Evolutionary conservation across 2,797 vertebrate species (phyloP).

Genomic region (Microcaecilia unicolor): DNA sequence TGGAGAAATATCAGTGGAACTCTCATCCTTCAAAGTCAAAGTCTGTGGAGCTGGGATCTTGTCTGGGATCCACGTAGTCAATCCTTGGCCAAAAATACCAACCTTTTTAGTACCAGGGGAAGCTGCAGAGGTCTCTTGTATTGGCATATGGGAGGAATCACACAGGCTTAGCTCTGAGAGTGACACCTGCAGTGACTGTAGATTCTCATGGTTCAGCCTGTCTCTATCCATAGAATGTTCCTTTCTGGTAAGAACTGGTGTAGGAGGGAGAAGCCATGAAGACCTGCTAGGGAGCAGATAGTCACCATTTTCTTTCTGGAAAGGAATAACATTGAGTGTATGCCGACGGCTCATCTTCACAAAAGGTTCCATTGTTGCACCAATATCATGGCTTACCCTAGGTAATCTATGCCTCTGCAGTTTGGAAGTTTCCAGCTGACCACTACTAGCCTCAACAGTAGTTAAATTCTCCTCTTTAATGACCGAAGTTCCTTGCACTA

Average conservation of each 20-base stretch:
- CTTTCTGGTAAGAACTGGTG: neutral
- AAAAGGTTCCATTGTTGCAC: neutral
- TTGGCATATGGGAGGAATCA: neutral
- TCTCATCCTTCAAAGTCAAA: neutral
- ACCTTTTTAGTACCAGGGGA: neutral
- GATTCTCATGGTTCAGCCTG: no score
- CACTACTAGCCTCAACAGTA: no score
- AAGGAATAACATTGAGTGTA: neutral
- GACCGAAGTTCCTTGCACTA: neutral
- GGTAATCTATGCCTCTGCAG: neutral
- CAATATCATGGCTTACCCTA: neutral
- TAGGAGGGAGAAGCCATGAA: neutral
- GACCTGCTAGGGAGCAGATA: neutral
- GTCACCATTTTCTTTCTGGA: neutral
- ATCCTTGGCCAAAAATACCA: neutral
- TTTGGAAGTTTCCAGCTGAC: neutral
- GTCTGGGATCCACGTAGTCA: neutral
- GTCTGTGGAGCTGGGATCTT: neutral
- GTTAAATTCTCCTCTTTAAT: neutral
- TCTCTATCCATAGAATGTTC: no score
- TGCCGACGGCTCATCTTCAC: conserved; percentile 1
- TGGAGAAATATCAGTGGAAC: neutral
- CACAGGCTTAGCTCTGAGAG: no score
- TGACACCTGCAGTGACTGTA: no score
- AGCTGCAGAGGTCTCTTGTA: neutral